These are phyloP conservation scores for Paragorgia papillata DNA, from an alignment of 92 coral and sea anemone genomes.

Conservation along the genomic window DNA sequence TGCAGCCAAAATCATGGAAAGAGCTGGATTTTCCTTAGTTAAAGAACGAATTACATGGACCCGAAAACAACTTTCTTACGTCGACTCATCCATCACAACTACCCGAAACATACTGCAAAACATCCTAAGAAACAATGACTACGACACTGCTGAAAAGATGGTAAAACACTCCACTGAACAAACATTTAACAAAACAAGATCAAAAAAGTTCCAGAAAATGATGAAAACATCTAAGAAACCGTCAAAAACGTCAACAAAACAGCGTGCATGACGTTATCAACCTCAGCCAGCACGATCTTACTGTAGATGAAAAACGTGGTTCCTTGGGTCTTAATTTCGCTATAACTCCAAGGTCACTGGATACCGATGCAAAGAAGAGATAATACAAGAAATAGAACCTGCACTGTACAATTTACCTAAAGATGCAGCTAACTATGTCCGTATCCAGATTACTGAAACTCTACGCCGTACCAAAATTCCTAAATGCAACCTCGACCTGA, in stretches of 20 bases:
- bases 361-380: neutral
- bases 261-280: too few relatives aligned
- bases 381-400: conserved; percentile 7
- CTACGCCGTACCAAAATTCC: conserved; percentile 14
- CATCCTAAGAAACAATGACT: too few relatives aligned
- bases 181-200: too few relatives aligned
- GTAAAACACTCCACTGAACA: too few relatives aligned
- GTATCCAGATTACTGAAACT: neutral
- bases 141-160: too few relatives aligned
- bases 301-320: neutral
- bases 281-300: neutral
- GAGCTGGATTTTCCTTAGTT: neutral
- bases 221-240: too few relatives aligned
- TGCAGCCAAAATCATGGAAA: conserved; percentile 3
- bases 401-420: neutral
- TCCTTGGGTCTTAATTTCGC: conserved; percentile 14
- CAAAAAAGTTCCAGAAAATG: too few relatives aligned
- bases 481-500: neutral
- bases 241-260: too few relatives aligned
- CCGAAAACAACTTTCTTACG: neutral
- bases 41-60: neutral
- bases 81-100: neutral
- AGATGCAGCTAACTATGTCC: conserved; percentile 4
- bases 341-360: neutral
- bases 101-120: too few relatives aligned